Evolutionary conservation across 1,140 invertebrate genomes (phyloP).

Genomic region (Musca domestica): DNA sequence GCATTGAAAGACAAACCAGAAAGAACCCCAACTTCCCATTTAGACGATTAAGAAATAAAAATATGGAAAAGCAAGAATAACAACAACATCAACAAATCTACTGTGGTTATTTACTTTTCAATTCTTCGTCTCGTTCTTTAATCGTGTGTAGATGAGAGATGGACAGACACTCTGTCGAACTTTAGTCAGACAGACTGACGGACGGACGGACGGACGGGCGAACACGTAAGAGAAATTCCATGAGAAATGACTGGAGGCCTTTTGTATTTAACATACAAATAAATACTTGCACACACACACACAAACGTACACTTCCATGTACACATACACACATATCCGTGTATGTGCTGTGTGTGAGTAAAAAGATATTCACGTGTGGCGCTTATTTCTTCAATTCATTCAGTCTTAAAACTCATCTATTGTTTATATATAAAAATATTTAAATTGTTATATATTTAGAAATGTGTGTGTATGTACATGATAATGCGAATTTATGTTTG

Average conservation of each 20-base stretch:
- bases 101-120: slow-evolving; percentile 8
- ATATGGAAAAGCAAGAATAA: neutral
- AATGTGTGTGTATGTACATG: no score
- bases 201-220: neutral
- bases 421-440: no score
- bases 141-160: neutral
- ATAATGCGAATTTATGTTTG: no score
- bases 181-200: neutral
- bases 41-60: neutral
- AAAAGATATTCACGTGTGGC: neutral
- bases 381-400: no score
- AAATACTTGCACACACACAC: neutral
- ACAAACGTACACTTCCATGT: neutral
- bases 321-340: neutral
- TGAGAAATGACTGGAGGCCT: slow-evolving; percentile 2
- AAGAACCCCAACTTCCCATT: neutral
- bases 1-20: neutral
- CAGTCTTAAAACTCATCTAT: no score
- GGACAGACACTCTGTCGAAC: neutral
- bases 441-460: no score
- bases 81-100: no score
- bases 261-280: slow-evolving; percentile 7
- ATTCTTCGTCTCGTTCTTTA: neutral
- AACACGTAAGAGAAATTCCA: slow-evolving; percentile 4
- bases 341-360: neutral